Evolutionary conservation across 2,113 vertebrate genomes (phyloP).

Genomic region (Etia nguti): DNA sequence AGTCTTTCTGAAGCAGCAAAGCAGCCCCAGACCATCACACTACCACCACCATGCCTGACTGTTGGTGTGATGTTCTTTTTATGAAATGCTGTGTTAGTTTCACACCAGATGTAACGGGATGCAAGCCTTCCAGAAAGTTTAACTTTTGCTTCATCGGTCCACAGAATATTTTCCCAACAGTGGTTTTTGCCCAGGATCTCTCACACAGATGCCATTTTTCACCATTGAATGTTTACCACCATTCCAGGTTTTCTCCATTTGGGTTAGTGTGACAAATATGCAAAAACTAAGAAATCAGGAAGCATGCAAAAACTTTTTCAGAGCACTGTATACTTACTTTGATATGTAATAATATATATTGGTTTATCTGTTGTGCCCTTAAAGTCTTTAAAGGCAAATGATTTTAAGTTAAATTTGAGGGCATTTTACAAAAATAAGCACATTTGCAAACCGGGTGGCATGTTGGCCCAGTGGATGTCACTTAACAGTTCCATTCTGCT

Average conservation of each 20-base stretch:
- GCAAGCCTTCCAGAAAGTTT: not conserved
- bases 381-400: not conserved
- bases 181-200: not conserved
- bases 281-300: not conserved
- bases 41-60: not conserved
- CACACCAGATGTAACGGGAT: not conserved
- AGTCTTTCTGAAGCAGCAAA: not conserved
- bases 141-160: not conserved
- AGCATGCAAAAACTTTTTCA: not conserved
- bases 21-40: not conserved
- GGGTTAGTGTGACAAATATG: not conserved
- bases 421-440: not conserved
- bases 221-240: not conserved
- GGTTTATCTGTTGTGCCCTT: not conserved
- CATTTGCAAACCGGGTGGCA: not conserved
- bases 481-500: not conserved
- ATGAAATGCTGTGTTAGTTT: not conserved
- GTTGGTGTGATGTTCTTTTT: not conserved
- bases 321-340: not conserved
- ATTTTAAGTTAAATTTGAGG: not conserved
- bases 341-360: not conserved
- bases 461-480: not conserved
- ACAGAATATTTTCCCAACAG: not conserved
- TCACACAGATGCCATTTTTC: not conserved
- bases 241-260: not conserved